phyloP scores from a whole-genome alignment of 2,888 invertebrate species.

The Fragum sueziense region DNA sequence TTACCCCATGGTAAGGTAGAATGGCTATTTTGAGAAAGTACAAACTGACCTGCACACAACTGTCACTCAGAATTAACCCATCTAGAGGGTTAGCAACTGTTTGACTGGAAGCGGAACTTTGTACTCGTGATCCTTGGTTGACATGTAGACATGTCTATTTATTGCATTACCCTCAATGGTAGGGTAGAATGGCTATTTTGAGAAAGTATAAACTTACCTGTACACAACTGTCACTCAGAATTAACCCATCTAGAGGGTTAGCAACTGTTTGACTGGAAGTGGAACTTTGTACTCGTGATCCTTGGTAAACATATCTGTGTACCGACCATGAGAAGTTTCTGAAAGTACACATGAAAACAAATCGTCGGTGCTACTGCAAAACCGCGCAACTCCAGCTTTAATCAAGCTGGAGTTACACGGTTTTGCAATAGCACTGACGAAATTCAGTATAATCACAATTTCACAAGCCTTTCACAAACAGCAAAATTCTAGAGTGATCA shows the following conservation, averaged over 20 bases:
- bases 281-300: constrained; percentile 15
- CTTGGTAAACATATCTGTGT: constrained; percentile 38
- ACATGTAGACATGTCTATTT: too few relatives aligned
- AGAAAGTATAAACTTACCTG: constrained; percentile 39
- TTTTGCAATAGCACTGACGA: too few relatives aligned
- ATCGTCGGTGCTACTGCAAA: too few relatives aligned
- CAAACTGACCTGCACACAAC: constrained; percentile 50
- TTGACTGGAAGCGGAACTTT: background rate
- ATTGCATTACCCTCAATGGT: too few relatives aligned
- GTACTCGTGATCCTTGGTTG: constrained; percentile 16
- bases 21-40: background rate
- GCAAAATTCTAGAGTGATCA: background rate
- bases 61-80: constrained; percentile 52
- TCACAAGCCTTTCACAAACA: background rate
- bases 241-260: constrained; percentile 20
- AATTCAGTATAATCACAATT: too few relatives aligned
- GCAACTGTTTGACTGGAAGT: constrained; percentile 1
- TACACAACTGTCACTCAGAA: constrained; percentile 55
- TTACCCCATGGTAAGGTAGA: background rate
- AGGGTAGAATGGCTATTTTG: background rate
- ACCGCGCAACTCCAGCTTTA: too few relatives aligned
- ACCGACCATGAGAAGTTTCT: constrained; percentile 55
- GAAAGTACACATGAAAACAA: background rate
- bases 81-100: constrained; percentile 4
- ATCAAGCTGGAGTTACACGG: too few relatives aligned